Base-by-base conservation (phyloP, 1,140 invertebrate species). In the Saxidomus purpurata region DNA sequence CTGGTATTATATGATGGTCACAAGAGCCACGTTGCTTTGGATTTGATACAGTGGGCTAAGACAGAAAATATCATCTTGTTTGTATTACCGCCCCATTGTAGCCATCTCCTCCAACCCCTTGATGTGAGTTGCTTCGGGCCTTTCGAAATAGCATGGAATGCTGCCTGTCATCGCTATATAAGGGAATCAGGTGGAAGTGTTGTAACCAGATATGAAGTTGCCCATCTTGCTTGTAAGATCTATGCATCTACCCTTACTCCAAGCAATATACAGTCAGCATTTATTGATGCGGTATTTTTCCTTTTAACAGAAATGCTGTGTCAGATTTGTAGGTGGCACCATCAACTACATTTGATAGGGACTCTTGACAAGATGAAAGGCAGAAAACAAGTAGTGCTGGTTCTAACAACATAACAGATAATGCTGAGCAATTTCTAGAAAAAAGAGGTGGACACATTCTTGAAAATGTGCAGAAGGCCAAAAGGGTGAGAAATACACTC, bases 191-290 rank as follows among this genome's bases (percentile, higher is more conserved):
- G 49, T 38, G 82, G 52, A 8, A 69, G 47, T 38, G 67, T 89
- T 17, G 82, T 81, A 36, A 81, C 86, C n/a, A 71, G 83, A 31
- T 84, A 89, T 79, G 67, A 91, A 25, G 55, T 91, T 0, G 89
- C 69, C 87, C 28, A 22, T 28, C 8, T 91, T 2, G 87, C 69
- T 0, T 87, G 84, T 43, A 89, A 89, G 49, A 80, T 69, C 87
- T 59, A 59, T 55, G 8, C 52, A 19, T 22, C 15, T 22, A 55
- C 6, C 34, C n/a, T 80, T 19, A 76, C 71, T 79, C n/a, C 89
- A 49, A 77, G 47, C 52, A 89, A 87, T 49, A 34, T 90, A 15
- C 76, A 76, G 61, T 59, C 67, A 63, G 82, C 74, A 2, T 92
- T 90, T 52, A 67, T 25, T 8, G 38, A 22, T 67, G 61, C 43